Evolutionary conservation across 2,888 invertebrate species (phyloP).

Genomic region (Tenthredo livida): DNA sequence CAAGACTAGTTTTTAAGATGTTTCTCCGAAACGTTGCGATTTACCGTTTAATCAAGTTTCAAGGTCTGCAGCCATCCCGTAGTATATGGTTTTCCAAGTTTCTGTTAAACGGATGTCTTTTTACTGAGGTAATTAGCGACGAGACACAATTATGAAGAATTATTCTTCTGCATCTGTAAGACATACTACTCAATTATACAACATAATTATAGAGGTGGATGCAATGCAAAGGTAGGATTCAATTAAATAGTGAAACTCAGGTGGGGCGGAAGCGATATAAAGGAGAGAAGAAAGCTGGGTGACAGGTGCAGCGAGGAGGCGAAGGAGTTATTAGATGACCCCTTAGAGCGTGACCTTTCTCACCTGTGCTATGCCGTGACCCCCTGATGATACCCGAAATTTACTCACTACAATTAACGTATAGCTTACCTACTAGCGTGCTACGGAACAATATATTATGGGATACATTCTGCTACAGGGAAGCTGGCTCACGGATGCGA

Average conservation of each 20-base stretch:
- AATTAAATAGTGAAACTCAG: neutral
- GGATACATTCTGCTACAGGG: neutral
- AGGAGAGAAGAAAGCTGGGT: neutral
- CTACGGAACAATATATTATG: neutral
- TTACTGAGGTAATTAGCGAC: too few species aligned
- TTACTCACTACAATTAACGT: neutral
- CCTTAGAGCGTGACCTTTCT: constrained; percentile 39
- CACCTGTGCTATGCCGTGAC: constrained; percentile 39
- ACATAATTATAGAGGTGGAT: too few species aligned
- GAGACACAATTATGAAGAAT: too few species aligned
- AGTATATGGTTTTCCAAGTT: too few species aligned
- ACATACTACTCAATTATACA: too few species aligned
- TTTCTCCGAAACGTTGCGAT: too few species aligned
- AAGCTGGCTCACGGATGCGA: constrained; percentile 1
- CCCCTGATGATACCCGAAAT: constrained; percentile 35
- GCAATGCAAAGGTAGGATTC: neutral
- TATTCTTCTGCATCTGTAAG: too few species aligned
- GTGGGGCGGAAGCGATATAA: neutral
- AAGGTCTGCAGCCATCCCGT: too few species aligned
- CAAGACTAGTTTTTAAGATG: too few species aligned
- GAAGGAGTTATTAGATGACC: constrained; percentile 36
- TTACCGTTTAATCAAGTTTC: too few species aligned
- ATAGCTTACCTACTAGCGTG: neutral
- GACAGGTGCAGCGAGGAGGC: constrained; percentile 39
- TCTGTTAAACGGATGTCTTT: too few species aligned